A percentile compares a stretch with the other conserved stretches of the same genome.
Conservation (phyloP, 2,888 invertebrate species). For the Agriopis leucophaearia region DNA sequence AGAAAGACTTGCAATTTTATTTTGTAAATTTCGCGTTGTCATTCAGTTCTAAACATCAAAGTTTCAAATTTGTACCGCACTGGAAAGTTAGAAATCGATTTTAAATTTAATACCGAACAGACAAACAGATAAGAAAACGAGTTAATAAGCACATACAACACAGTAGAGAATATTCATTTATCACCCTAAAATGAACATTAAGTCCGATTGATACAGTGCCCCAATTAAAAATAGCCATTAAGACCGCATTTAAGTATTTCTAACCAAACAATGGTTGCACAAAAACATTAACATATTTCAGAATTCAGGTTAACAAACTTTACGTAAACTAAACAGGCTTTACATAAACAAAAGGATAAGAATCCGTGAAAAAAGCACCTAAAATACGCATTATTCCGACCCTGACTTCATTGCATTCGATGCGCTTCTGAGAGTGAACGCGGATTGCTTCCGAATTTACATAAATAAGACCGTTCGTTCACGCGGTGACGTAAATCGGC, state of each 20-base stretch:
- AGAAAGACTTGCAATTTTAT: too few relatives aligned
- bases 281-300: conserved; percentile 28
- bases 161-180: too few relatives aligned
- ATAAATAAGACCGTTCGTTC: neutral
- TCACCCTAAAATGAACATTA: too few relatives aligned
- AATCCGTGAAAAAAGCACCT: conserved; percentile 49
- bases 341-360: neutral
- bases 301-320: conserved; percentile 45
- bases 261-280: conserved; percentile 17
- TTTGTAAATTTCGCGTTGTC: too few relatives aligned
- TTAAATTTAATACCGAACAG: too few relatives aligned
- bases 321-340: conserved; percentile 24
- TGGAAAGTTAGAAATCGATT: too few relatives aligned
- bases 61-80: too few relatives aligned
- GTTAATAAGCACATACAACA: too few relatives aligned
- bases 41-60: too few relatives aligned
- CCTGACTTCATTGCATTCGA: conserved; percentile 63
- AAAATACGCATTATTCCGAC: conserved; percentile 43
- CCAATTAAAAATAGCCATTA: neutral
- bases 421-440: conserved; percentile 59
- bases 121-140: too few relatives aligned
- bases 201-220: too few relatives aligned
- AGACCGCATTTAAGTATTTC: neutral
- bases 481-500: neutral
- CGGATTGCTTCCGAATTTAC: conserved; percentile 49